Evolutionary conservation across 1,140 invertebrate species (phyloP).

Genomic region (Rhopalosiphum maidis): DNA sequence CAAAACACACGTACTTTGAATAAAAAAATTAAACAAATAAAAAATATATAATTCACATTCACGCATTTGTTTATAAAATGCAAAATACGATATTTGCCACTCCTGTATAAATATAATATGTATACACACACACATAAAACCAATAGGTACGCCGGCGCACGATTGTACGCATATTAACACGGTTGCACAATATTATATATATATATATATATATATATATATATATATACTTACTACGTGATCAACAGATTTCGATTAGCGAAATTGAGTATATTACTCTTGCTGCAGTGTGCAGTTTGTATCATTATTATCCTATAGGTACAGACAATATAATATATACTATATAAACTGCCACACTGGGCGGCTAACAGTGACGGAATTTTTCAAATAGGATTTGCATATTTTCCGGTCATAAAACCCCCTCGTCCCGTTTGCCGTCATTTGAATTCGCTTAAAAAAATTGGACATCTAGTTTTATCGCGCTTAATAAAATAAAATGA

Average conservation of each 20-base stretch:
- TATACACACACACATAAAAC: not conserved
- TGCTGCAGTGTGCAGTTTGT: not conserved
- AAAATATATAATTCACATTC: not conserved
- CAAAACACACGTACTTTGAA: not conserved
- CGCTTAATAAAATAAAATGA: not conserved
- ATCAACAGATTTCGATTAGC: constrained; percentile 16
- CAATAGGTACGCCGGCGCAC: not conserved
- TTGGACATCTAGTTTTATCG: constrained; percentile 13
- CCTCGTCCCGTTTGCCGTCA: not conserved
- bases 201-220: not conserved
- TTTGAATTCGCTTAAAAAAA: constrained; percentile 17
- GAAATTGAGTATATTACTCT: not conserved
- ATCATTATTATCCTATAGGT: not conserved
- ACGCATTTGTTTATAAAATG: not conserved
- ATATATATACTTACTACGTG: not conserved
- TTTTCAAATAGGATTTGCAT: not conserved
- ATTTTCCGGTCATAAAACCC: constrained; percentile 3
- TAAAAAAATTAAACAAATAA: constrained; percentile 5
- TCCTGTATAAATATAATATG: not conserved
- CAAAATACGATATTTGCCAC: not conserved
- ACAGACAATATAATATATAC: not conserved
- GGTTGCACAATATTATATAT: not conserved
- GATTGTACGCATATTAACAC: constrained; percentile 9
- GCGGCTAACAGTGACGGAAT: not conserved
- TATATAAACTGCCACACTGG: not conserved